These are phyloP conservation scores for Champsocephalus gunnari DNA, from an alignment of 2,797 vertebrate genomes.

Conservation along the genomic window DNA sequence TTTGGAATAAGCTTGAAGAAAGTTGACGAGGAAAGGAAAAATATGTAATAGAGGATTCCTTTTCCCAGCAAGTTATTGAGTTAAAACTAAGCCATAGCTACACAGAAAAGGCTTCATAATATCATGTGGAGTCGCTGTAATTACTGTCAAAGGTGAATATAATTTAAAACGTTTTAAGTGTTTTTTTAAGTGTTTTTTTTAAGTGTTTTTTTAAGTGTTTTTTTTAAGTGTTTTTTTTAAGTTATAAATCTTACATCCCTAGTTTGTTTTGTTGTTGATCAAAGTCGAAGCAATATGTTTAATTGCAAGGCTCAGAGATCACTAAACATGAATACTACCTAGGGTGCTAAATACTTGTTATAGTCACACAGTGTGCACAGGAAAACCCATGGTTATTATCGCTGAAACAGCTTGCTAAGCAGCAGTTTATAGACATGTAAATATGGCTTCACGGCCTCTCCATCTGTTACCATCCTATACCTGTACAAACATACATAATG, in stretches of 20 bases:
- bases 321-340: not conserved
- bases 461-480: constrained; percentile 6
- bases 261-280: not conserved
- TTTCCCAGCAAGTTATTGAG: not conserved
- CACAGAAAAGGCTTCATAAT: constrained; percentile 3
- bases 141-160: not conserved
- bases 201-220: not conserved
- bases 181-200: not conserved
- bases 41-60: not conserved
- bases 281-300: not conserved
- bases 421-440: constrained; percentile 3
- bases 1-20: not conserved
- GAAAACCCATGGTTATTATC: not conserved
- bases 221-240: not conserved
- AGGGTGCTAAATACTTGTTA: not conserved
- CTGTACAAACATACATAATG: constrained; percentile 8
- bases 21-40: not conserved
- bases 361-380: not conserved
- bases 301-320: not conserved
- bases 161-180: not conserved
- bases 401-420: constrained; percentile 1
- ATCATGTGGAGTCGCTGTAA: not conserved
- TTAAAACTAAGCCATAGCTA: not conserved
- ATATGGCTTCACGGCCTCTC: not conserved
- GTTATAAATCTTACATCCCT: too few relatives aligned